Base-by-base conservation (phyloP, 2,888 invertebrate genomes). In the Perizoma affinitatum region DNA sequence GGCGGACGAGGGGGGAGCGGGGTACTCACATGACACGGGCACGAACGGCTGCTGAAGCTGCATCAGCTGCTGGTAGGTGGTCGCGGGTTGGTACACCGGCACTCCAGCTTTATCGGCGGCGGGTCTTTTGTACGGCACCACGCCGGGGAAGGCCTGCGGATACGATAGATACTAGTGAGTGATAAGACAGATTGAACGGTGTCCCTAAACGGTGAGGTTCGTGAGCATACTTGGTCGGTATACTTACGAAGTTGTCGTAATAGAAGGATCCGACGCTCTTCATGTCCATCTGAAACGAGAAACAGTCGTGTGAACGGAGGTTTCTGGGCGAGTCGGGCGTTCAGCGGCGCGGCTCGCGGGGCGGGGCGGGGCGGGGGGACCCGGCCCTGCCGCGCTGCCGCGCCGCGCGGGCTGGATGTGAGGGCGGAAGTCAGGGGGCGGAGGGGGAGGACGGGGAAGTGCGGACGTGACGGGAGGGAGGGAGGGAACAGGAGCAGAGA, bases 1-100 rank as follows among this genome's bases (percentile, higher is more conserved):
- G 92, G 93, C 92, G 82, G 93, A 91, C 86, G 94, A 92, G 81
- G 94, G 94, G 91, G 95, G 94, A 93, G 94, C 94, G 94, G 95
- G 94, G 96, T 96, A 97, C 98, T 98, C 98, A 98, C 98, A 98
- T 96, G 98, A 97, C 94, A 98, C 97, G 95, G 98, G 97, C 96
- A 98, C 97, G 95, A 97, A 98, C 92, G 97, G 98, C 95, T 97
- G 97, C 93, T 96, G 95, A 84, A 97, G 95, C 94, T 97, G 97
- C 96, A 98, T 96, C 93, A 98, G 95, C 93, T 98, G 98, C 93
- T 98, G 98, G 94, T 97, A 97, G 85, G 97, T 96, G 82, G 96
- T 96, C 86, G 96, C 96, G 86, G 98, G 97, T 93, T 97, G 97
- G 94, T 98, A 98, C 80, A 98, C 97, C 83, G 98, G 98, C 89